Evolutionary conservation across 1,140 invertebrate genomes (phyloP).

Genomic region (Delia radicum): DNA sequence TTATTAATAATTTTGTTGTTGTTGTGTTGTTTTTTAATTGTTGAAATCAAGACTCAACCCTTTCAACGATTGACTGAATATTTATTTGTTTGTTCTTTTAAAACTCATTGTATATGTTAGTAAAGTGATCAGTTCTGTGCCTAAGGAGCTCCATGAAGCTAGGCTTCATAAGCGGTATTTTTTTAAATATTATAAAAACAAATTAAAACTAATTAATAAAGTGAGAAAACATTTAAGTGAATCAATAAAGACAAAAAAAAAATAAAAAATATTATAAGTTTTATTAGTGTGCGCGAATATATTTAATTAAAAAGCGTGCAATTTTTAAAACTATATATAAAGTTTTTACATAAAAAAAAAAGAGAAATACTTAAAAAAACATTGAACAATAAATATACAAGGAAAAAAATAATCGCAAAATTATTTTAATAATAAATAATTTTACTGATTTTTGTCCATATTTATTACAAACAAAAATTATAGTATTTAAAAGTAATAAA

Average conservation of each 20-base stretch:
- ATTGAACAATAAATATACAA: background rate
- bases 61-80: background rate
- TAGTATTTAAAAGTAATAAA: too few relatives aligned
- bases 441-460: background rate
- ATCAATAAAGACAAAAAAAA: background rate
- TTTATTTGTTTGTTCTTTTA: background rate
- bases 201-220: background rate
- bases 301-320: background rate
- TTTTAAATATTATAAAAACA: background rate
- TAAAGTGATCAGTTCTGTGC: background rate
- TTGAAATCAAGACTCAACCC: background rate
- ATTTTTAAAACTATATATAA: background rate
- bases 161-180: slow-evolving; percentile 1
- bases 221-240: background rate
- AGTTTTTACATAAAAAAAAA: background rate
- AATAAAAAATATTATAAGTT: background rate
- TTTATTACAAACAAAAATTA: background rate
- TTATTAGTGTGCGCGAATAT: background rate
- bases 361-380: background rate
- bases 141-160: background rate
- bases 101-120: background rate
- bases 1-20: background rate
- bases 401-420: background rate
- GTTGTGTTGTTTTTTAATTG: background rate
- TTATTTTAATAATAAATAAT: background rate